Evolutionary conservation across 2,888 invertebrate genomes (phyloP).

Genomic region (Drosophila anomelani): DNA sequence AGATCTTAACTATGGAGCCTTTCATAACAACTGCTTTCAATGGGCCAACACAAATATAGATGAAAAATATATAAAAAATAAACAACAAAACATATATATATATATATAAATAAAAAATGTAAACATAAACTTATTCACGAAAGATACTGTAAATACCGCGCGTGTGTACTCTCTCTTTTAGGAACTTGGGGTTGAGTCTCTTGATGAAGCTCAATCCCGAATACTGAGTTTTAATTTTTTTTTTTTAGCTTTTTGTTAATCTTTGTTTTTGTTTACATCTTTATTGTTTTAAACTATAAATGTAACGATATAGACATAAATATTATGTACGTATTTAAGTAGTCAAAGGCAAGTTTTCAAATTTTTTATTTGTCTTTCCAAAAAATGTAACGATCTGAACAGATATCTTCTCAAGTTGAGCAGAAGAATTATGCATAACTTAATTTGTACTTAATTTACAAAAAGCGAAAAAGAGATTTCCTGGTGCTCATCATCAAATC

Average conservation of each 20-base stretch:
- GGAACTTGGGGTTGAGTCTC: constrained; percentile 37
- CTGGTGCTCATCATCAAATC: constrained; percentile 30
- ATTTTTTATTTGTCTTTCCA: constrained; percentile 18
- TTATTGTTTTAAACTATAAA: constrained; percentile 56
- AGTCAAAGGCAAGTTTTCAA: constrained; percentile 40
- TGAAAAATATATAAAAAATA: constrained; percentile 30
- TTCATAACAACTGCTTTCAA: constrained; percentile 46
- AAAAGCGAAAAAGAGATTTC: constrained; percentile 10
- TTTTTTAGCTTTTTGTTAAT: constrained; percentile 48
- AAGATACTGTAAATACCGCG: constrained; percentile 62
- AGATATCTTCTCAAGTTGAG: constrained; percentile 3
- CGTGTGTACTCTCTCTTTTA: constrained; percentile 47
- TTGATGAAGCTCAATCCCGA: constrained; percentile 18
- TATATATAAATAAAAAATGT: constrained; percentile 18
- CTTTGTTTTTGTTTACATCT: constrained; percentile 47
- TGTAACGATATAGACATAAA: constrained; percentile 42
- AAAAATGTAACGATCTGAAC: constrained; percentile 8
- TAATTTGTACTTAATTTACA: constrained; percentile 47
- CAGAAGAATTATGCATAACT: constrained; percentile 18
- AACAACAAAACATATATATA: constrained; percentile 32
- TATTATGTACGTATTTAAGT: constrained; percentile 46
- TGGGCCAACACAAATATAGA: constrained; percentile 19
- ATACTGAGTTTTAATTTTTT: constrained; percentile 18
- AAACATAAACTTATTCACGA: constrained; percentile 21
- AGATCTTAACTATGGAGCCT: constrained; percentile 50